Conservation (phyloP, 2,797 vertebrate genomes). For the Xenops minutus region DNA sequence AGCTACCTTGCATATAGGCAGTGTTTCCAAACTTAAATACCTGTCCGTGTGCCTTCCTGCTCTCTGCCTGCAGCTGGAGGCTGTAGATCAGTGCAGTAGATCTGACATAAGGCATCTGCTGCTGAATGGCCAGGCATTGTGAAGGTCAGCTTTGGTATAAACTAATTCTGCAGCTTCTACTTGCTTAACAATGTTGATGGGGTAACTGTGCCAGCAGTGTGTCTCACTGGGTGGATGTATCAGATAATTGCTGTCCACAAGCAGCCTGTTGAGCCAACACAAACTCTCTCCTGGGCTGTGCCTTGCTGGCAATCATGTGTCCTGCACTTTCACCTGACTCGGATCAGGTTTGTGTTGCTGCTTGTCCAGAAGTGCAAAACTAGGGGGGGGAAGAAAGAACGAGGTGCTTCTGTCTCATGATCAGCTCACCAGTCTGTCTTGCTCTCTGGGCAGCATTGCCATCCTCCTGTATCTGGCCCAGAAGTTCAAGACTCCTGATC, state of each 20-base stretch:
- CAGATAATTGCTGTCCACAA: neutral
- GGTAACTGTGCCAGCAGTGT: neutral
- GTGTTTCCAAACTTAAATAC: neutral
- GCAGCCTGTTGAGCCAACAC: neutral
- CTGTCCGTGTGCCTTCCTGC: neutral
- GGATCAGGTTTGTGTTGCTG: neutral
- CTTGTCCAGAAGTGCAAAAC: neutral
- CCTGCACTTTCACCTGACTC: neutral
- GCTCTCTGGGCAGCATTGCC: conserved; percentile 76
- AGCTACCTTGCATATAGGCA: neutral
- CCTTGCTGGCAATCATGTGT: accelerated
- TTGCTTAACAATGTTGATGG: neutral
- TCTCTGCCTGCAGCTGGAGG: neutral
- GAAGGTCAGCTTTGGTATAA: neutral
- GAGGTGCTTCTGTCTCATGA: neutral
- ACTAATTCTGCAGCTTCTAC: neutral
- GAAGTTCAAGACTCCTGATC: conserved; percentile 82
- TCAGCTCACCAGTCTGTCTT: neutral
- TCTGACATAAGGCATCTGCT: accelerated
- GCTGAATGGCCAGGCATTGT: neutral
- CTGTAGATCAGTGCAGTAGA: neutral
- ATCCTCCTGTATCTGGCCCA: conserved; percentile 86
- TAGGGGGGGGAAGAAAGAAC: neutral
- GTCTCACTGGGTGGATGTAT: accelerated
- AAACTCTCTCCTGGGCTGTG: neutral